Evolutionary conservation across 2,797 vertebrate genomes (phyloP).

Genomic region (Helicolenus hilgendorfi): DNA sequence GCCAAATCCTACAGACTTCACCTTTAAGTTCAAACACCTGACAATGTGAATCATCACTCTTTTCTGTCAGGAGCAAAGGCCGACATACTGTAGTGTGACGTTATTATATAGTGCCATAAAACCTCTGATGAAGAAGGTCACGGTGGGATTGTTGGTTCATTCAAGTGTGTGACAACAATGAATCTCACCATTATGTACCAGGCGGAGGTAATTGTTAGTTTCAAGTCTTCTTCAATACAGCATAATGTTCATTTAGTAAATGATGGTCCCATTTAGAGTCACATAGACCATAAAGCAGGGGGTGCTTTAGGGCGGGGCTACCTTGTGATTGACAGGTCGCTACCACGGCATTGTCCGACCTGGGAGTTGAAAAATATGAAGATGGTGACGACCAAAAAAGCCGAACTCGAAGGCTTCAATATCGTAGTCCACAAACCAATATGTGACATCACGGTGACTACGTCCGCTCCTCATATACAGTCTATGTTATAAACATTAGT

Average conservation of each 20-base stretch:
- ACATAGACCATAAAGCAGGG: no score
- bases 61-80: no score
- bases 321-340: no score
- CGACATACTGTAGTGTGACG: background rate
- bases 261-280: no score
- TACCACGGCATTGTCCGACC: no score
- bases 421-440: background rate
- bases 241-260: no score
- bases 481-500: background rate
- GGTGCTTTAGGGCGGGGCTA: no score
- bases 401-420: background rate
- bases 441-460: background rate
- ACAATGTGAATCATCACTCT: no score
- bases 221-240: background rate
- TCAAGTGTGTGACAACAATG: background rate
- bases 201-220: background rate
- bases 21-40: no score
- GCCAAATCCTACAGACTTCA: no score
- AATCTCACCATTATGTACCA: background rate
- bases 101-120: background rate
- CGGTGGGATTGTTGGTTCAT: background rate
- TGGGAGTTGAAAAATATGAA: no score
- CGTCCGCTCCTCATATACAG: background rate
- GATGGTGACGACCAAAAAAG: background rate
- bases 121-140: background rate